Evolutionary conservation across 2,888 invertebrate species (phyloP).

Genomic region (Julus scanicus): DNA sequence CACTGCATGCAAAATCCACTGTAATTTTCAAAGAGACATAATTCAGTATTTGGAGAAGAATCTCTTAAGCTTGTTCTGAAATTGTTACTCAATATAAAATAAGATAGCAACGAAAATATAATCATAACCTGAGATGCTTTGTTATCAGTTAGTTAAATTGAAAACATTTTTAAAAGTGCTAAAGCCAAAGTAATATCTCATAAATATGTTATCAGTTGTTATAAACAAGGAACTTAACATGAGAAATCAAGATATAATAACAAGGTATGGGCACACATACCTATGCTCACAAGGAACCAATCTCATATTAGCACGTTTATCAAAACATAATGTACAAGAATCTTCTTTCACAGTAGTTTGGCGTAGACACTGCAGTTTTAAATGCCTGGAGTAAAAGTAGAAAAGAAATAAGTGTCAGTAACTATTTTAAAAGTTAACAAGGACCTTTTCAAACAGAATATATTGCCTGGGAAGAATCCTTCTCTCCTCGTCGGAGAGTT

Average conservation of each 20-base stretch:
- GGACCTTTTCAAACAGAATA: neutral
- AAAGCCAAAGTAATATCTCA: too few relatives aligned
- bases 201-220: too few relatives aligned
- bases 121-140: too few relatives aligned
- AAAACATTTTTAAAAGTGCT: too few relatives aligned
- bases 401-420: neutral
- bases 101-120: too few relatives aligned
- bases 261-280: conserved; percentile 69
- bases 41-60: too few relatives aligned
- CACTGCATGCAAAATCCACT: conserved; percentile 87
- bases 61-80: too few relatives aligned
- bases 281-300: conserved; percentile 85
- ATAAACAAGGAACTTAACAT: too few relatives aligned
- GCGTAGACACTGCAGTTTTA: conserved; percentile 79
- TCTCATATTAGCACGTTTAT: conserved; percentile 78
- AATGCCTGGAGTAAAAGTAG: conserved; percentile 72
- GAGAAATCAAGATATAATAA: conserved; percentile 4
- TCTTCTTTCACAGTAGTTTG: conserved; percentile 82
- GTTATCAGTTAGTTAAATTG: too few relatives aligned
- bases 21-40: conserved; percentile 63
- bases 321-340: conserved; percentile 88
- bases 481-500: conserved; percentile 81
- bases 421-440: neutral
- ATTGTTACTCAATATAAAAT: too few relatives aligned
- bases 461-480: conserved; percentile 78